Evolutionary conservation across 2,797 vertebrate species (phyloP).

Genomic region (Coracias cyanogaster): DNA sequence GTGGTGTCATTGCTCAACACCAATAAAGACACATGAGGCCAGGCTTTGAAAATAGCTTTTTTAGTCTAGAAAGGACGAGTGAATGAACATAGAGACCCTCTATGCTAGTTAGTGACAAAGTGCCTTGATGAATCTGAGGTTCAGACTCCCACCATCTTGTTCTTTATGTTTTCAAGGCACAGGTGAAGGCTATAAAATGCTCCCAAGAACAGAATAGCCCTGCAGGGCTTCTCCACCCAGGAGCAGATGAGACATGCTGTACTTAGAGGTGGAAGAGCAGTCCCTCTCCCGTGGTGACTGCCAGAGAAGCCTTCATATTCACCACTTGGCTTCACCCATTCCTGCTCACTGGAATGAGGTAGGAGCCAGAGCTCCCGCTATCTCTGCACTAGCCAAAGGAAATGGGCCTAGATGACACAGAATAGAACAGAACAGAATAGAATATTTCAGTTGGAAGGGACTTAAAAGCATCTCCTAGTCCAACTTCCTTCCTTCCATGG

Average conservation of each 20-base stretch:
- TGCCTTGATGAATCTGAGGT: neutral
- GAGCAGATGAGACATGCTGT: neutral
- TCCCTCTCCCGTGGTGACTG: neutral
- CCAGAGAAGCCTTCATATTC: neutral
- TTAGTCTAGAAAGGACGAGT: neutral
- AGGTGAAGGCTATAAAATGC: neutral
- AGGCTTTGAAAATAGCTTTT: conserved; percentile 12
- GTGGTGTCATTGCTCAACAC: conserved; percentile 9
- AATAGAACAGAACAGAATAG: neutral
- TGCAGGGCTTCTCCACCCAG: neutral
- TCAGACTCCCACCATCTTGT: neutral
- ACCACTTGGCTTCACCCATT: neutral
- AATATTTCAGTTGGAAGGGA: neutral
- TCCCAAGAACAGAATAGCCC: neutral
- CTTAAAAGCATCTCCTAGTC: neutral
- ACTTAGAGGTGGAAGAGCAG: neutral
- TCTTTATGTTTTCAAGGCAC: neutral
- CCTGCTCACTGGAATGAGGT: neutral
- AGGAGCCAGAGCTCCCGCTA: neutral
- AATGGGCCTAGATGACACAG: neutral
- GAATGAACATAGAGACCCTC: neutral
- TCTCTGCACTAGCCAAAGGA: neutral
- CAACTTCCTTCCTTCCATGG: neutral
- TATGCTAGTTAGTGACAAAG: neutral
- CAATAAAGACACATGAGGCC: neutral